phyloP scores from a whole-genome alignment of 2,888 invertebrate genomes.

The Cheilosia vernalis region DNA sequence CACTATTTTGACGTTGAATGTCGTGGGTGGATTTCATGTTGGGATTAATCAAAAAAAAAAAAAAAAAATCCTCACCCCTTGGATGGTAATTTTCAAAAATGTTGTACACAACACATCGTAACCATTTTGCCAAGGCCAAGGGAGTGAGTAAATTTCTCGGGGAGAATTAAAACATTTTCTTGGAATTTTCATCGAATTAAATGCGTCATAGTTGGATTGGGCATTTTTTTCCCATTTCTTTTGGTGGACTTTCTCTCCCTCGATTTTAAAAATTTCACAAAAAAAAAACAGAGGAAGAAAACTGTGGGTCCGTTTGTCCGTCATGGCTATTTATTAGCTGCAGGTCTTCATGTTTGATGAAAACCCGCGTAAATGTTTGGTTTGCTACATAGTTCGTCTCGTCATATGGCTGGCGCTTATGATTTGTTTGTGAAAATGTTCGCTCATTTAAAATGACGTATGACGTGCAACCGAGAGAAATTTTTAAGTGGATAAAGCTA shows the following conservation, averaged over 20 bases:
- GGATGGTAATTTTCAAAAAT: conserved; percentile 60
- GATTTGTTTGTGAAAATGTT: conserved; percentile 77
- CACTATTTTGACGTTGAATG: conserved; percentile 10
- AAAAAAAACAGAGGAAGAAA: conserved; percentile 19
- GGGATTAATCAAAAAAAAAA: conserved; percentile 63
- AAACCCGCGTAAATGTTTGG: conserved; percentile 71
- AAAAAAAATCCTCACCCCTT: conserved; percentile 52
- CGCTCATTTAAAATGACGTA: conserved; percentile 74
- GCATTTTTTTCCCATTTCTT: conserved; percentile 7
- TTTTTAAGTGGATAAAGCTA: conserved; percentile 79
- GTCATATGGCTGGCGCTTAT: conserved; percentile 76
- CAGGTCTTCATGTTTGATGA: conserved; percentile 53
- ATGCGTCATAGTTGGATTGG: conserved; percentile 5
- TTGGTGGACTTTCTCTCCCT: conserved; percentile 47
- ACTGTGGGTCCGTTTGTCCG: conserved; percentile 51
- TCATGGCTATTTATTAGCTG: conserved; percentile 57
- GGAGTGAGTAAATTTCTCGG: conserved; percentile 19
- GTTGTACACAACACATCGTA: conserved; percentile 43
- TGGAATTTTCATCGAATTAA: conserved; percentile 43
- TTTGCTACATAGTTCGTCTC: conserved; percentile 33
- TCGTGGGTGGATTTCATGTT: conserved; percentile 67
- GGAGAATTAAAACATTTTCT: conserved; percentile 51
- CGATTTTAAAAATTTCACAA: conserved; percentile 20
- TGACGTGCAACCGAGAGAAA: conserved; percentile 77
- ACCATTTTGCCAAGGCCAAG: conserved; percentile 25